Conservation (phyloP, 2,113 vertebrate genomes). For the Pantherophis guttatus region DNA sequence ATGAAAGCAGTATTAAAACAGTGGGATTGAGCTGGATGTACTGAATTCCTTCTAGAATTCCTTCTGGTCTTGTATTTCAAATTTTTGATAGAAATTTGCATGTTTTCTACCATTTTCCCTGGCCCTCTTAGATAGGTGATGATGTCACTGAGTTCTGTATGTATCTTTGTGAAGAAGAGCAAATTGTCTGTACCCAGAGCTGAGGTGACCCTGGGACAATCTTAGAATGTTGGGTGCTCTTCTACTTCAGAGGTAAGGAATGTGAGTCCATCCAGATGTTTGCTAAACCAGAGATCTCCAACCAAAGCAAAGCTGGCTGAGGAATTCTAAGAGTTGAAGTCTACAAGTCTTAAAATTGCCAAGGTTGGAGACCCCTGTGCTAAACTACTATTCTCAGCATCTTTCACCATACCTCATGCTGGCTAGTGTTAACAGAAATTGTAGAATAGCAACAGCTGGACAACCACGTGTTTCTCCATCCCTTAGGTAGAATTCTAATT, state of each 20-base stretch:
- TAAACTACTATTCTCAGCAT: neutral
- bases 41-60: neutral
- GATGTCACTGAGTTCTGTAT: neutral
- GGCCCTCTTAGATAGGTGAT: neutral
- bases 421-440: neutral
- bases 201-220: neutral
- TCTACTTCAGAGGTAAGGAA: neutral
- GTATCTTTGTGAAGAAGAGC: neutral
- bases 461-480: neutral
- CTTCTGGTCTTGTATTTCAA: neutral
- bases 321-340: too few relatives aligned
- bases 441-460: neutral
- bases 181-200: neutral
- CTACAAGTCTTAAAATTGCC: too few relatives aligned
- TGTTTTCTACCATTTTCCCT: neutral
- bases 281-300: neutral
- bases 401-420: neutral
- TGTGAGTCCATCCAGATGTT: neutral
- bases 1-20: neutral
- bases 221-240: neutral
- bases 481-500: neutral
- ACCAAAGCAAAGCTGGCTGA: too few relatives aligned
- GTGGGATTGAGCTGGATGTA: neutral
- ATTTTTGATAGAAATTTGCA: neutral
- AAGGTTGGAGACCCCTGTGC: neutral